Evolutionary conservation across 2,888 invertebrate genomes (phyloP).

Genomic region (Eueremaeus valkanovi): DNA sequence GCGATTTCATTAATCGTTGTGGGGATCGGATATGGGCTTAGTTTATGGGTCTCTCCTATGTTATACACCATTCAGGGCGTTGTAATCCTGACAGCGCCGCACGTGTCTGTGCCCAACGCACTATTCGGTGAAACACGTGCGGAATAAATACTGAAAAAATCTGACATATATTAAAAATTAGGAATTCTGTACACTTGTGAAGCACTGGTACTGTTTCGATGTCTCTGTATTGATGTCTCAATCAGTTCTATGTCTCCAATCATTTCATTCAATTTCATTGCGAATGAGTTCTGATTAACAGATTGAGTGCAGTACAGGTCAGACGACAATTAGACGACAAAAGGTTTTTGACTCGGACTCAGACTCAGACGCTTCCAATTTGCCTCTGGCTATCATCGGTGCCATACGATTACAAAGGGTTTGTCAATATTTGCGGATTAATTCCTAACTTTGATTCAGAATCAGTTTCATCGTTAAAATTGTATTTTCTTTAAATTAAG

Average conservation of each 20-base stretch:
- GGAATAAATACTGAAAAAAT: slow-evolving; percentile 12
- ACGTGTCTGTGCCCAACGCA: slow-evolving; percentile 11
- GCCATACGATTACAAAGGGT: neutral
- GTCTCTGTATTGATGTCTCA: slow-evolving; percentile 5
- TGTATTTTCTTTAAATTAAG: too few species aligned
- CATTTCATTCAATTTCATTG: slow-evolving; percentile 13
- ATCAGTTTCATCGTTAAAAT: too few species aligned
- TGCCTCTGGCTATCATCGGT: slow-evolving; percentile 8
- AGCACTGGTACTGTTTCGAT: neutral
- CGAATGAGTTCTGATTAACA: slow-evolving; percentile 9
- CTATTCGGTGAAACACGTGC: neutral
- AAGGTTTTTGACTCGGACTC: slow-evolving; percentile 18
- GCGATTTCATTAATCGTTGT: slow-evolving; percentile 32
- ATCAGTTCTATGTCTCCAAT: neutral
- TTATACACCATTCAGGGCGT: neutral
- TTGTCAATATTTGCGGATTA: too few species aligned
- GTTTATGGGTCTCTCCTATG: neutral
- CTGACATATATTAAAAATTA: slow-evolving; percentile 14
- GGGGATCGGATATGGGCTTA: slow-evolving; percentile 32
- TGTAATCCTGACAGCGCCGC: slow-evolving; percentile 1
- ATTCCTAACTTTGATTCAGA: too few species aligned
- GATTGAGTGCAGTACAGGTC: slow-evolving; percentile 1
- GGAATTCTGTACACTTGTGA: neutral
- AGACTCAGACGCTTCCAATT: neutral
- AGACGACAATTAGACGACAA: slow-evolving; percentile 15